Evolutionary conservation across 1,140 invertebrate genomes (phyloP).

Genomic region (Hesperophylax magnus): DNA sequence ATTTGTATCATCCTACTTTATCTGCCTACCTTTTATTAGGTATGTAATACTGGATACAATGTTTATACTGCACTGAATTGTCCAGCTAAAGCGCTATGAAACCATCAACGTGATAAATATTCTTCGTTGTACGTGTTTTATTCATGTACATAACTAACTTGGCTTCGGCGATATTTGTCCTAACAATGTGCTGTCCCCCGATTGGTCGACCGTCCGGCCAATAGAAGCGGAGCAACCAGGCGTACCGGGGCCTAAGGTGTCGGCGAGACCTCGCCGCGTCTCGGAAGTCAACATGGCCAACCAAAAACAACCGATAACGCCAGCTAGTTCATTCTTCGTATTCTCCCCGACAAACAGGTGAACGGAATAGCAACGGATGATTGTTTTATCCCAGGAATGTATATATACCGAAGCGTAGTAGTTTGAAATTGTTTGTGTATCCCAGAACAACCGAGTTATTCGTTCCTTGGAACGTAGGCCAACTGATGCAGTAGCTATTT

Average conservation of each 20-base stretch:
- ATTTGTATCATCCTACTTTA: too few relatives aligned
- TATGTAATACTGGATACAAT: too few relatives aligned
- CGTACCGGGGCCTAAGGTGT: conserved; percentile 68
- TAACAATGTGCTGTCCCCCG: conserved; percentile 45
- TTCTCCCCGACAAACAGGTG: conserved; percentile 96
- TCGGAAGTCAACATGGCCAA: conserved; percentile 91
- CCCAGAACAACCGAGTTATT: too few relatives aligned
- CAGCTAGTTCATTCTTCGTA: conserved; percentile 95
- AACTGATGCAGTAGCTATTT: too few relatives aligned
- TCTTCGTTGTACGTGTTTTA: background rate
- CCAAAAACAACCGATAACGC: conserved; percentile 94
- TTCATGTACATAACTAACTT: conserved; percentile 34
- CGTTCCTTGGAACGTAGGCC: too few relatives aligned
- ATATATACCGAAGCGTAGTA: background rate
- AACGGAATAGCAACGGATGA: background rate
- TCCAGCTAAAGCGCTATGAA: too few relatives aligned
- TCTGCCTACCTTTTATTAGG: too few relatives aligned
- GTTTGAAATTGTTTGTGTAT: too few relatives aligned
- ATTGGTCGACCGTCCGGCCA: conserved; percentile 41
- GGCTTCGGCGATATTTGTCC: conserved; percentile 38
- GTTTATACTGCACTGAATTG: too few relatives aligned
- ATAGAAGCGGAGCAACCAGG: conserved; percentile 72
- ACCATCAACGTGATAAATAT: background rate
- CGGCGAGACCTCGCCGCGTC: conserved; percentile 89
- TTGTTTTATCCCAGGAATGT: conserved; percentile 1